Conservation (phyloP, 2,113 vertebrate genomes). For the Sphaerodactylus townsendi region DNA sequence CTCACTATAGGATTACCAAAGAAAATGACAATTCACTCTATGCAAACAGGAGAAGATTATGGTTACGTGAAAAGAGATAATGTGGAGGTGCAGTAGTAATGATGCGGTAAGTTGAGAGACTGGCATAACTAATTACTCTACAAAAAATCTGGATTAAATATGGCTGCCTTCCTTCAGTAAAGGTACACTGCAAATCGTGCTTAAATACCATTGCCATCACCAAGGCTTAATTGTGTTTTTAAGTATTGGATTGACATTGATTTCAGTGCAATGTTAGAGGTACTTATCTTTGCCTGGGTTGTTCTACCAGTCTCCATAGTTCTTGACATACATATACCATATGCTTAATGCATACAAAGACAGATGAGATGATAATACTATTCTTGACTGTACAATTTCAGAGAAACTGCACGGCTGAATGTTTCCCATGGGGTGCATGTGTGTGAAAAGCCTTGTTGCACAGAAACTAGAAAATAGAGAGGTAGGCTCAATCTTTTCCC, state of each 20-base stretch:
- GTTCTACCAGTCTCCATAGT: too few relatives aligned
- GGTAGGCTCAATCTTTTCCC: too few relatives aligned
- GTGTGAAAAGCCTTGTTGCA: too few relatives aligned
- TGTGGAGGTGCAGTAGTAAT: background rate
- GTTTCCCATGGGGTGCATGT: background rate
- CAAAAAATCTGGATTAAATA: background rate
- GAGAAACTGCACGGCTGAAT: too few relatives aligned
- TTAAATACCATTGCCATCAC: background rate
- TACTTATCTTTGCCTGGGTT: too few relatives aligned
- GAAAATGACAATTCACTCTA: conserved; percentile 1
- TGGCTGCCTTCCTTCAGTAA: background rate
- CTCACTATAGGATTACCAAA: conserved; percentile 2
- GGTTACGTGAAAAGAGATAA: background rate
- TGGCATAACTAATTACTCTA: background rate
- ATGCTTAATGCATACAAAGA: too few relatives aligned
- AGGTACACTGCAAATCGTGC: background rate
- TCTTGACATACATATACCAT: too few relatives aligned
- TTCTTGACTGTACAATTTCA: too few relatives aligned
- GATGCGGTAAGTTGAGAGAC: background rate
- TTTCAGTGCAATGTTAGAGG: too few relatives aligned
- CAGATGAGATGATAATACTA: too few relatives aligned
- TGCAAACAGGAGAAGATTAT: background rate
- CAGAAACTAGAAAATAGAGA: too few relatives aligned
- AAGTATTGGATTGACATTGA: too few relatives aligned
- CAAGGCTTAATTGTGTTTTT: background rate